Conservation (phyloP, 2,888 invertebrate genomes). For the Lepidonotus clava region DNA sequence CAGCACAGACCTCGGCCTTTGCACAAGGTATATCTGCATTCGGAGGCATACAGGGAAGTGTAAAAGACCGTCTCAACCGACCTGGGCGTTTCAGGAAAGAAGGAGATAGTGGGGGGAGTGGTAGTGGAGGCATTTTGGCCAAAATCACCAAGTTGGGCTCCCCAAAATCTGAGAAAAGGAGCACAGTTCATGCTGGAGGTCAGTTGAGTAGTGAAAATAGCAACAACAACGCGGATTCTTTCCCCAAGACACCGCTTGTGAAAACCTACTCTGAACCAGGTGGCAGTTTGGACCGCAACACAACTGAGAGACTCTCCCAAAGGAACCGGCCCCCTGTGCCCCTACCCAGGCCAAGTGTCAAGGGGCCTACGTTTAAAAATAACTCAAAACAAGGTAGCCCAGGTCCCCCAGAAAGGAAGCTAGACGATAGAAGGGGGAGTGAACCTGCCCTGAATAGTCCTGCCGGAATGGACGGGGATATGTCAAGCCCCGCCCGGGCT, state of each 20-base stretch:
- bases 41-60: too few relatives aligned
- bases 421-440: background rate
- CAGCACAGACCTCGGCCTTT: background rate
- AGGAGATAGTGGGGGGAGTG: background rate
- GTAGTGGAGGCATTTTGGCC: background rate
- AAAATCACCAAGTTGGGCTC: background rate
- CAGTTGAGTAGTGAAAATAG: background rate
- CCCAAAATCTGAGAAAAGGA: background rate
- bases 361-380: conserved; percentile 35
- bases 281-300: background rate
- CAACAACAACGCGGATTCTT: background rate
- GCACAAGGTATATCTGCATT: background rate
- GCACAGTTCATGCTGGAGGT: background rate
- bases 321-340: conserved; percentile 54
- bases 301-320: background rate
- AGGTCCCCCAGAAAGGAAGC: background rate
- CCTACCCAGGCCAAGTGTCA: conserved; percentile 41
- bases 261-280: background rate
- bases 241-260: background rate
- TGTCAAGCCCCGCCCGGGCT: background rate
- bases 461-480: background rate
- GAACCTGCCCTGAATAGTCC: background rate
- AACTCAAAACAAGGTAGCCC: background rate
- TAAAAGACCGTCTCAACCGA: background rate
- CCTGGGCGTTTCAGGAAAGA: background rate